Base-by-base conservation (phyloP, 2,113 vertebrate genomes). In the Brachionichthys hirsutus region DNA sequence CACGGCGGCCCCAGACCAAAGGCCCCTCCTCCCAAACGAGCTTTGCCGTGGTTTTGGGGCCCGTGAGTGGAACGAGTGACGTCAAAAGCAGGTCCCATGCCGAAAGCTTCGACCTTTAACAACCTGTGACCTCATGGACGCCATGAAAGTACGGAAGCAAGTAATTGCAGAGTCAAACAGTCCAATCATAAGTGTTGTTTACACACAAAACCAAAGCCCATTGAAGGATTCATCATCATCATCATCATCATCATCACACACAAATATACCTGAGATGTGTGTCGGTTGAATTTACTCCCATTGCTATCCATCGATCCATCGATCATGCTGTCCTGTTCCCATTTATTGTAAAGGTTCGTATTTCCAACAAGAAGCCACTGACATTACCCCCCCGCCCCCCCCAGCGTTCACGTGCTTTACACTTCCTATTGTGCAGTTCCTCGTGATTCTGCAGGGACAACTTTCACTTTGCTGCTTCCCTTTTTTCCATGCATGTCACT, bases 11-110 rank as follows among this genome's bases (percentile, higher is more conserved):
- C 81, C 78, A 8, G 9, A 54, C 30, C 8, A 44, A 65, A 78
- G 73, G 68, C 75, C 78, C 78, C 87, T 87, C 90, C 95, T 91
- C 83, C 82, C 92, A 75, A 84, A 73, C 89, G 85, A 82, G 73
- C 51, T 22, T 18, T 62, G 67, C 44, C 49, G 48, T 7, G 51
- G 50, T 44, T 70, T 36, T 30, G 24, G 0, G 2, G 53, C 47
- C 30, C 78, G 72, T 24, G 24, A 49, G 63, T 89, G 90, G 89
- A 92, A 92, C 88, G 50, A n/a, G 70, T 18, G 36, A 53, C 9
- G 46, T 47, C 35, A 43, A 14, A 7, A 0, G 19, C 4, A 22
- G 14, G 24, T 67, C 57, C 61, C 60, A n/a, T n/a, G n/a, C n/a
- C 76, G 62, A 16, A 0, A 4, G 13, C 15, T 40, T 67, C 12